phyloP scores from a whole-genome alignment of 2,113 vertebrate species.

The Dipodomys ordii region DNA sequence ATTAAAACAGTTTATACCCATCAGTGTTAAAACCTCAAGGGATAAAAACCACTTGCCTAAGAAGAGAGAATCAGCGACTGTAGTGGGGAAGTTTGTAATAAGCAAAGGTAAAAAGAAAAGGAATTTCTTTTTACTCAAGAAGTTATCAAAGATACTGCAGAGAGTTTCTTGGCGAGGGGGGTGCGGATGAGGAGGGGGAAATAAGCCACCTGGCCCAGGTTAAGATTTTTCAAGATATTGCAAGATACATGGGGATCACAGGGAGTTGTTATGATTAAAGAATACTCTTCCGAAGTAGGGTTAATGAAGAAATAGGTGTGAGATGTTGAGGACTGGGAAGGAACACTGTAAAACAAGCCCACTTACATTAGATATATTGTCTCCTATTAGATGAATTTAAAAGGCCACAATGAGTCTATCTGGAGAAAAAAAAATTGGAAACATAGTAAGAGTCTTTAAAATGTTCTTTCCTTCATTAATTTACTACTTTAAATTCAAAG shows the following conservation, averaged over 20 bases:
- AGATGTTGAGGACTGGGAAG: background rate
- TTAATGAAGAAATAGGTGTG: background rate
- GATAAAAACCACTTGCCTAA: background rate
- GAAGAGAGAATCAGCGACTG: background rate
- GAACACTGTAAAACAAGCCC: background rate
- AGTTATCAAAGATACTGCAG: background rate
- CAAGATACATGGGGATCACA: background rate
- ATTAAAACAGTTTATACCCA: background rate
- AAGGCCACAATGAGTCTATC: background rate
- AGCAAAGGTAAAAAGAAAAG: background rate
- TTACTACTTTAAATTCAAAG: slow-evolving; percentile 34
- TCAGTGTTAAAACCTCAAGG: background rate
- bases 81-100: background rate
- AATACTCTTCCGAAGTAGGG: background rate
- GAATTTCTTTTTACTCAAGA: background rate
- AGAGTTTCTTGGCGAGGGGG: background rate
- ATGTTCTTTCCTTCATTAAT: background rate
- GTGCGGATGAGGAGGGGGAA: background rate
- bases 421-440: background rate
- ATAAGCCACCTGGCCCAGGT: background rate
- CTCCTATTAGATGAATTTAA: background rate
- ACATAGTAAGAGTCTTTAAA: slow-evolving; percentile 4
- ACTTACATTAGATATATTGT: background rate
- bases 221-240: slow-evolving; percentile 7
- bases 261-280: background rate